Evolutionary conservation across 1,140 invertebrate species (phyloP).

Genomic region (Cecropterus lyciades): DNA sequence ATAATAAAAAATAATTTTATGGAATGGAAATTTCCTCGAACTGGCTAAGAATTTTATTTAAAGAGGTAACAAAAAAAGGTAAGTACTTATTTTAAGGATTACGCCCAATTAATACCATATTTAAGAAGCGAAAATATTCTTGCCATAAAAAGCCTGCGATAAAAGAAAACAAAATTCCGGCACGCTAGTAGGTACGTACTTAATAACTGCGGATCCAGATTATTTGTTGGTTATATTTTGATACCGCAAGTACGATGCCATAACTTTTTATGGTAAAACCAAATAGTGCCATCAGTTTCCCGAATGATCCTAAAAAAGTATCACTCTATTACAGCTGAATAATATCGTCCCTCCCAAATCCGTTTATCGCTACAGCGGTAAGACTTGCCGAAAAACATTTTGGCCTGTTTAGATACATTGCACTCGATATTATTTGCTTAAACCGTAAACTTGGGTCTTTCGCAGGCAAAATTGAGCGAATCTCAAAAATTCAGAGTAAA

Average conservation of each 20-base stretch:
- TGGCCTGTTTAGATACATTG: slow-evolving; percentile 63
- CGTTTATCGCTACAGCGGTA: slow-evolving; percentile 63
- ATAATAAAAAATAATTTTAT: no score
- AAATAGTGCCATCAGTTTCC: slow-evolving; percentile 78
- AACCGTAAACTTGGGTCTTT: slow-evolving; percentile 50
- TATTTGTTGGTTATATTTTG: slow-evolving; percentile 70
- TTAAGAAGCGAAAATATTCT: no score
- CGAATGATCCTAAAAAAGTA: slow-evolving; percentile 73
- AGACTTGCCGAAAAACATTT: slow-evolving; percentile 49
- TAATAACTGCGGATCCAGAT: slow-evolving; percentile 30
- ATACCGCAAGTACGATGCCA: slow-evolving; percentile 64
- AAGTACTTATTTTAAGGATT: no score
- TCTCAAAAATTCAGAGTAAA: slow-evolving; percentile 42
- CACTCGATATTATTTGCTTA: slow-evolving; percentile 55
- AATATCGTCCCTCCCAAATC: slow-evolving; percentile 65
- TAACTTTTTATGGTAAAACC: slow-evolving; percentile 76
- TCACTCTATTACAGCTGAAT: slow-evolving; percentile 73
- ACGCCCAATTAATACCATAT: no score
- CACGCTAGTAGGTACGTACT: slow-evolving; percentile 1
- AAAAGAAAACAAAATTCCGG: slow-evolving; percentile 1
- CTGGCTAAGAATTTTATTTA: no score
- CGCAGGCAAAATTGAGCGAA: slow-evolving; percentile 40
- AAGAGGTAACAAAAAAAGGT: no score
- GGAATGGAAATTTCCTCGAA: no score
- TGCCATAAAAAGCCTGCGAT: not conserved